Percentiles rank a stretch among this genome's conserved stretches.
Conservation (phyloP, 30 jellyfish, hydroid and myxozoan species). For the Nemopilema nomurai region DNA sequence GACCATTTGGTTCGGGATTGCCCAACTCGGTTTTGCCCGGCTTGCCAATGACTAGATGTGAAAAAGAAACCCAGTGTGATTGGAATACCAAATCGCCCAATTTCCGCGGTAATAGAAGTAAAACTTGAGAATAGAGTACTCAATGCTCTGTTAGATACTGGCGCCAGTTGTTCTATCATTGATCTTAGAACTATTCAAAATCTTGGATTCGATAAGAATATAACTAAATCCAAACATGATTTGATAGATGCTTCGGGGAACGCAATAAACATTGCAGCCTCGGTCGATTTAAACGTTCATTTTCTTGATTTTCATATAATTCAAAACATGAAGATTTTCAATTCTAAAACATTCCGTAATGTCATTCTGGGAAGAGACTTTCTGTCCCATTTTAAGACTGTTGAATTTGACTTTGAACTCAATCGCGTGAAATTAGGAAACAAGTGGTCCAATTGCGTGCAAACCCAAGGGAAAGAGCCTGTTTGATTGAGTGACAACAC, state of each 20-base stretch:
- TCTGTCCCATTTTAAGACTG: neutral
- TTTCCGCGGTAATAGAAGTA: slow-evolving; percentile 20
- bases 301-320: neutral
- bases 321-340: slow-evolving; percentile 21
- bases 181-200: slow-evolving; percentile 39
- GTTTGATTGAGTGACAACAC: neutral
- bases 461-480: neutral
- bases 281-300: neutral
- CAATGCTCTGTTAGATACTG: slow-evolving; percentile 45
- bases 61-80: neutral
- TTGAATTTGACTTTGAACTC: neutral
- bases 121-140: slow-evolving; percentile 1
- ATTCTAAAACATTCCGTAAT: neutral
- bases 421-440: neutral
- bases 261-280: slow-evolving; percentile 20
- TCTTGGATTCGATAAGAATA: neutral
- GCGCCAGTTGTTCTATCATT: slow-evolving; percentile 52
- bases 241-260: slow-evolving; percentile 47
- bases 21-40: slow-evolving; percentile 46
- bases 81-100: neutral
- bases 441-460: neutral
- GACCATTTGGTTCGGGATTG: slow-evolving; percentile 57
- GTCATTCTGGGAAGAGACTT: slow-evolving; percentile 20
- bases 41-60: slow-evolving; percentile 48
- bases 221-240: neutral